Conservation (phyloP, 2,797 vertebrate species). For the Sebastiscus albofasciatus region DNA sequence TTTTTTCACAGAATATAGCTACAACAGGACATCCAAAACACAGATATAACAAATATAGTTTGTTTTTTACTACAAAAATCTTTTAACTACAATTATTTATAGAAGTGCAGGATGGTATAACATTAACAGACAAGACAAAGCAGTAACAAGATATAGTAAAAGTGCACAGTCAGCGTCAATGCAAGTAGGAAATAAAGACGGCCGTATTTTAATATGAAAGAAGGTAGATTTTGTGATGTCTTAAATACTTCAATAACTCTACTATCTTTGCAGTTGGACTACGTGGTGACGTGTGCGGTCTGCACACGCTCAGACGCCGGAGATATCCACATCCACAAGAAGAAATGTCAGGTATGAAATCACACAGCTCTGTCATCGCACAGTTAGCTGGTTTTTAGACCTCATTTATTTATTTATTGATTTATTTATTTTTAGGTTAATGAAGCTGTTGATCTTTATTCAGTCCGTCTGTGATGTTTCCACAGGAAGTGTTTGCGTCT, state of each 20-base stretch:
- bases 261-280: conserved; percentile 88
- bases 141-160: neutral
- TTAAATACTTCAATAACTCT: neutral
- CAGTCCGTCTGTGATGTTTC: neutral
- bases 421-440: no score
- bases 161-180: neutral
- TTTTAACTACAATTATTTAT: neutral
- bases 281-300: conserved; percentile 96
- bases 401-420: no score
- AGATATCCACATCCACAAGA: conserved; percentile 97
- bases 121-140: neutral
- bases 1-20: no score
- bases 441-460: neutral
- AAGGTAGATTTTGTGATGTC: neutral
- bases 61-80: neutral
- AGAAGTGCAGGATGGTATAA: neutral
- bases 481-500: conserved; percentile 96
- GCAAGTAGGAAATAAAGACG: neutral
- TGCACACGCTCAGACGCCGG: conserved; percentile 95
- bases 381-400: no score
- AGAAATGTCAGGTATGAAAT: conserved; percentile 93
- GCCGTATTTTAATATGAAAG: neutral
- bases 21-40: no score
- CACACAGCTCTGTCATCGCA: no score
- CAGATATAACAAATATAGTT: neutral